A percentile compares a stretch with the other conserved stretches of the same genome.
These are phyloP conservation scores for Hymenopus coronatus DNA, from an alignment of 2,888 invertebrate species.

Conservation along the genomic window DNA sequence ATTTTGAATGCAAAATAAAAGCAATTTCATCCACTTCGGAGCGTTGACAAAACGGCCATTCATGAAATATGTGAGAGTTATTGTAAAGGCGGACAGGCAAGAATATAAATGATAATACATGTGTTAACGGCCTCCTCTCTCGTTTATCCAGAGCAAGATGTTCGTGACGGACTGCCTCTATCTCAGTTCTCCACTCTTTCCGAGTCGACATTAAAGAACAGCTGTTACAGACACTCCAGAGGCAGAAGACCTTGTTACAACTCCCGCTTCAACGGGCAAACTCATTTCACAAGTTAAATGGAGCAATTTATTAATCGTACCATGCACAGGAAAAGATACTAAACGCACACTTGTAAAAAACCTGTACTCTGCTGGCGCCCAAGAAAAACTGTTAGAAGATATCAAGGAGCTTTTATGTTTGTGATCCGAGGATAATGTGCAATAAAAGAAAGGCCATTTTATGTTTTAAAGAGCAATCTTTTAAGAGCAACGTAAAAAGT, in stretches of 20 bases:
- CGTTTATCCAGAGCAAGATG: neutral
- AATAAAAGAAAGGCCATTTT: too few relatives aligned
- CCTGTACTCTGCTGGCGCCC: neutral
- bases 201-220: neutral
- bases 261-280: neutral
- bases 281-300: neutral
- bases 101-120: neutral
- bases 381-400: neutral
- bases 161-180: neutral
- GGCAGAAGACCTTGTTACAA: neutral
- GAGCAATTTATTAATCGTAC: neutral
- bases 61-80: too few relatives aligned
- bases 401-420: neutral
- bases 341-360: neutral
- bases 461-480: too few relatives aligned
- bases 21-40: too few relatives aligned
- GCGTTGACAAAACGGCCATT: too few relatives aligned
- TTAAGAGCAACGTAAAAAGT: too few relatives aligned
- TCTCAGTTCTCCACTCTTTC: neutral
- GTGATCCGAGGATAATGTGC: too few relatives aligned
- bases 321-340: neutral
- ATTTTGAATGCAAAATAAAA: too few relatives aligned
- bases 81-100: neutral
- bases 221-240: neutral
- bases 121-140: neutral